Percentiles rank a stretch among this genome's conserved stretches.
phyloP scores from a whole-genome alignment of 2,888 invertebrate genomes.

The Nephrotoma guestfalica region DNA sequence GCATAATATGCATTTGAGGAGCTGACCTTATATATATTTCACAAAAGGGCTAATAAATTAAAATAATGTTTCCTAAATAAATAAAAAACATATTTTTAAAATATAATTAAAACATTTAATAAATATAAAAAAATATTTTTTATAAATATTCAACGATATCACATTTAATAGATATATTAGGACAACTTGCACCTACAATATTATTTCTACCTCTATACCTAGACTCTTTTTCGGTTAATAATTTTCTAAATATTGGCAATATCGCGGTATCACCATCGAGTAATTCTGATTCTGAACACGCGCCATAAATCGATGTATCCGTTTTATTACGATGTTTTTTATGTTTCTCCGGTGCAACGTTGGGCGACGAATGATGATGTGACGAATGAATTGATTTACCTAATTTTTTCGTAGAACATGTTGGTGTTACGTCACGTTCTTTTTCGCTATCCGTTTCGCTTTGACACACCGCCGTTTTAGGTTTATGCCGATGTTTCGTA shows the following conservation, averaged over 20 bases:
- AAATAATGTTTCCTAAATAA: not conserved
- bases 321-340: constrained; percentile 24
- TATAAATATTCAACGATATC: constrained; percentile 90
- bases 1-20: not conserved
- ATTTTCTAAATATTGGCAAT: constrained; percentile 80
- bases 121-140: constrained; percentile 15
- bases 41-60: not conserved
- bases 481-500: constrained; percentile 35
- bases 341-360: constrained; percentile 38
- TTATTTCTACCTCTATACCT: constrained; percentile 36
- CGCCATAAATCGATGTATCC: constrained; percentile 46
- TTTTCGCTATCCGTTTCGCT: constrained; percentile 38
- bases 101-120: not conserved
- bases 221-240: constrained; percentile 69
- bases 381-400: constrained; percentile 29
- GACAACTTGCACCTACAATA: constrained; percentile 64
- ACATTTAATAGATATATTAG: constrained; percentile 89
- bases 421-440: constrained; percentile 20
- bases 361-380: constrained; percentile 48
- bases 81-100: not conserved
- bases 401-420: constrained; percentile 18
- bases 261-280: constrained; percentile 64
- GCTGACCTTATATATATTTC: not conserved
- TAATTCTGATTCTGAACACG: constrained; percentile 70
- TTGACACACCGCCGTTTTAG: constrained; percentile 36